Evolutionary conservation across 23 tunicate genomes (phyloP), one percentile per base, ranked within the genome.

Genomic region (Oikopleura albicans): DNA sequence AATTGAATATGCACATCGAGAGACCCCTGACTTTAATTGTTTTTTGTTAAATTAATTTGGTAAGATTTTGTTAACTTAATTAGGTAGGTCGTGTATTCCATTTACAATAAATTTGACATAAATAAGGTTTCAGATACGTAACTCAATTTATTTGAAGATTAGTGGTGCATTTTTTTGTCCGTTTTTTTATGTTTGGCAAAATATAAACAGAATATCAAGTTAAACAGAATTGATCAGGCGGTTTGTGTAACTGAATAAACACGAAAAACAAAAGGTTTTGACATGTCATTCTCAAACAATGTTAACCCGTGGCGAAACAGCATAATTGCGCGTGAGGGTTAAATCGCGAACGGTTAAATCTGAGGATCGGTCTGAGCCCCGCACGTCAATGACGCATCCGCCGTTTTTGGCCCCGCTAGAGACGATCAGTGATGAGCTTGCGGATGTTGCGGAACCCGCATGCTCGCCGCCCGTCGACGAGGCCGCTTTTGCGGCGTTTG

Each of bases 361-460:
- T 2, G 2, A 12, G 33, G 79, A 16, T 71, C 79, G 28, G 31
- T 16, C 27, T 22, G 36, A 12, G 37, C 37, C 79, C 31, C 35
- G 79, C 37, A 71, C 79, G 37, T 71, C 35, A 29, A 71, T 71
- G 4, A 71, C 79, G 37, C 79, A 71, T 2, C 79, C 79, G 31
- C 2, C 37, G 8, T 49, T 49, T n/a, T n/a, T n/a, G 12, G 63
- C 16, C 22, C 63, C 22, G 79, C 4, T 71, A 16, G 79, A 71
- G 4, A 71, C 35, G 37, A 71, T 2, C 33, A 71, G 35, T 2
- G 79, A 71, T 4, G 27, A 16, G 37, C 37, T 71, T 16, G 34
- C 37, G 79, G 79, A 71, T 2, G 79, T 22, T 22, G 22, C 22
- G 59, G 59, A 49, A 49, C 16, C 16, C 59, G 59, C 22, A 22